A percentile compares a stretch with the other conserved stretches of the same genome.
phyloP scores from a whole-genome alignment of 2,888 invertebrate genomes.

The Temnothorax rugatulus region DNA sequence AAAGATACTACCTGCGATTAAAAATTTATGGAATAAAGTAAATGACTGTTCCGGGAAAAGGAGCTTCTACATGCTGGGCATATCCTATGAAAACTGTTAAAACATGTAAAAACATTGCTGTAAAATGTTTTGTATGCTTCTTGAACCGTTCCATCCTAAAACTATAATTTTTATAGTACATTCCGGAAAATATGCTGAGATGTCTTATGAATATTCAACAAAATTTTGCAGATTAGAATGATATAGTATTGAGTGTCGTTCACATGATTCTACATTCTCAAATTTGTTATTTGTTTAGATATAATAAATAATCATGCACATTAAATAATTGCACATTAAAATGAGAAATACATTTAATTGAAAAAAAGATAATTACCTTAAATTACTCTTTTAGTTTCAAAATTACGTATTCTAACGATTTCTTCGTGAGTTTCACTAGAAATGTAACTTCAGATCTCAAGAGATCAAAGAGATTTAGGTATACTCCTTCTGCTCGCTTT shows the following conservation, averaged over 20 bases:
- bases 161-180: constrained; percentile 15
- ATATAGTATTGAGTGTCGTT: not conserved
- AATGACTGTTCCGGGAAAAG: constrained; percentile 17
- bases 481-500: not conserved
- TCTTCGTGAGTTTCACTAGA: not conserved
- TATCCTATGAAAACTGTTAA: constrained; percentile 33
- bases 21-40: constrained; percentile 15
- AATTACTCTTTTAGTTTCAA: not conserved
- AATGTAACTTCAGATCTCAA: not conserved
- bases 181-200: not conserved
- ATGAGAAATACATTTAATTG: not conserved
- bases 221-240: not conserved
- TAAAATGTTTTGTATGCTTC: constrained; percentile 18
- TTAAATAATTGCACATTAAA: not conserved
- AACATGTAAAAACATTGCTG: constrained; percentile 27
- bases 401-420: not conserved
- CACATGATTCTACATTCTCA: not conserved
- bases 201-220: constrained; percentile 16
- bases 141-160: not conserved
- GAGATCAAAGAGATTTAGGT: constrained; percentile 6
- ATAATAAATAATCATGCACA: not conserved
- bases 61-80: not conserved
- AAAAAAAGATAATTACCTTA: not conserved
- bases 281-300: not conserved
- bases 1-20: constrained; percentile 9